Evolutionary conservation across 2,797 vertebrate species (phyloP), one percentile per base, ranked within the genome.

Genomic region (Phrynocephalus forsythii): DNA sequence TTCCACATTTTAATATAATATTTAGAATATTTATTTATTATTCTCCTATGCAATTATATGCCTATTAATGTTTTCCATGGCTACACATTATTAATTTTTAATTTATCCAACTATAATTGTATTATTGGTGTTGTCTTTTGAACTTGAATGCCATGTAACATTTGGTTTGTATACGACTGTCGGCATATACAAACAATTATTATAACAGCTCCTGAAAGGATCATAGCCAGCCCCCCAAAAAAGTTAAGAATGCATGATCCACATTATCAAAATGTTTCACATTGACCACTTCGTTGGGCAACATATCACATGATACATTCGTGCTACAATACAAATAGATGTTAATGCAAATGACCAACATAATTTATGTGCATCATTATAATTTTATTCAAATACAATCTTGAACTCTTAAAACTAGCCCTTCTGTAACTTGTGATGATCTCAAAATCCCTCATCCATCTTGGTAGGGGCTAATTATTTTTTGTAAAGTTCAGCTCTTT

Each of bases 401-500:
- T 56, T 48, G 76, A 30, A 88, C 9, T 88, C 75, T 72, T 63
- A 83, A 89, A 92, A 16, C 69, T 84, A 92, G 1, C 30, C 18
- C 89, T 26, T 82, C 91, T 80, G 89, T 90, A 80, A 89, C 50
- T 94, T 79, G 10, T 1, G 0, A 77, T 91, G 85, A 89, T 92
- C 79, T 94, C 92, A 91, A 95, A 95, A 93, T 91, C 86, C 33
- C 26, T 94, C 81, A 88, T 72, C 85, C 91, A 20, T 88, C 86
- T 92, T 91, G 38, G 77, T 80, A 82, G 30, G 86, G 89, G 91
- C 72, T 90, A 92, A 94, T 93, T 87, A 95, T 88, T 93, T 84
- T 95, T 94, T 95, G 94, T 91, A 79, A 86, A 86, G 92, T 86
- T 91, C 69, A 87, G 80, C 83, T 92, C 78, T 92, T 96, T 95